Conservation (phyloP, 2,888 invertebrate genomes). For the Selenia dentaria region DNA sequence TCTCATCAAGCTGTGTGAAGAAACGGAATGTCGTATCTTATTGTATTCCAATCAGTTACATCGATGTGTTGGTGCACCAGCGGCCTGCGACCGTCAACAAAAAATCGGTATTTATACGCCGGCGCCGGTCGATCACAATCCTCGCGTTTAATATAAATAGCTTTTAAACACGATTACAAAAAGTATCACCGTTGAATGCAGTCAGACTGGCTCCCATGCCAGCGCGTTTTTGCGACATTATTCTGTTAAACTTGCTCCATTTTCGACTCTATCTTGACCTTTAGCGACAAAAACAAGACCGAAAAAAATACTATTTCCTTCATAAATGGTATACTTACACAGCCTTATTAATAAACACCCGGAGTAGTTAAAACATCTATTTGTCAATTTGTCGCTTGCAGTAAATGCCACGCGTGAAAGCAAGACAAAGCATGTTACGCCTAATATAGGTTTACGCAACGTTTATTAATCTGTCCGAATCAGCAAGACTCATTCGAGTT, state of each 20-base stretch:
- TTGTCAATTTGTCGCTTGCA: too few relatives aligned
- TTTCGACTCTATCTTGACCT: constrained; percentile 26
- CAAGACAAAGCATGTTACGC: too few relatives aligned
- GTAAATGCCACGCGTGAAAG: too few relatives aligned
- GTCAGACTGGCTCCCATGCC: constrained; percentile 23
- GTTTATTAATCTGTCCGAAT: too few relatives aligned
- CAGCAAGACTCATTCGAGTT: too few relatives aligned
- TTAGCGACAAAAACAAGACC: constrained; percentile 17
- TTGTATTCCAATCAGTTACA: too few relatives aligned
- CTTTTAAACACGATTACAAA: constrained; percentile 27
- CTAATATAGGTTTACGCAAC: too few relatives aligned
- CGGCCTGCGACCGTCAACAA: background rate
- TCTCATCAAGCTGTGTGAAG: too few relatives aligned
- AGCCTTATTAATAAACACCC: too few relatives aligned
- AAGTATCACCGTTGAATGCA: constrained; percentile 22
- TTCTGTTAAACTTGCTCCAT: constrained; percentile 25
- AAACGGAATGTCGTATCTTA: too few relatives aligned
- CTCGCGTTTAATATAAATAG: constrained; percentile 25
- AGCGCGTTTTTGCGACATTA: constrained; percentile 15
- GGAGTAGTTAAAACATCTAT: too few relatives aligned
- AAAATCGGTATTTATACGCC: constrained; percentile 8
- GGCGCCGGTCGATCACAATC: constrained; percentile 15
- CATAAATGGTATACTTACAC: constrained; percentile 7
- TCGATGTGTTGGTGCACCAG: background rate
- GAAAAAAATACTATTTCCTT: constrained; percentile 16